Percentiles rank a stretch among this genome's conserved stretches.
Evolutionary conservation across 1,140 invertebrate species (phyloP).

Genomic region (Belonocnema kinseyi): DNA sequence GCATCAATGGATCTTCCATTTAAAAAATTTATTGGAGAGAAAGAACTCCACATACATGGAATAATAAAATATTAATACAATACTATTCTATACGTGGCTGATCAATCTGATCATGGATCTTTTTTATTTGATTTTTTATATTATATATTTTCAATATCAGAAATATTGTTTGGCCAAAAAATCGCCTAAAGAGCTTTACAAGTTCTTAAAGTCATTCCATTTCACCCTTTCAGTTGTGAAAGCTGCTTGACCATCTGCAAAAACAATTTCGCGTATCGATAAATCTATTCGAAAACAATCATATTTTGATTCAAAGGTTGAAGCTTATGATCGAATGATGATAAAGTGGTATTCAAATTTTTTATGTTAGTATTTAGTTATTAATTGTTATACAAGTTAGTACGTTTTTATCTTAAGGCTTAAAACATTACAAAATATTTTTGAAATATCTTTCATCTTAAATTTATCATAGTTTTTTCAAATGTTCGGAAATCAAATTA

Average conservation of each 20-base stretch:
- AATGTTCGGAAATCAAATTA: too few relatives aligned
- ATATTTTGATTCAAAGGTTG: background rate
- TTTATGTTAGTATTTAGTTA: too few relatives aligned
- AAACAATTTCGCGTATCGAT: slow-evolving; percentile 20
- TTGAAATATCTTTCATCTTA: too few relatives aligned
- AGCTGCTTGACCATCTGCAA: slow-evolving; percentile 20
- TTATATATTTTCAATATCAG: background rate
- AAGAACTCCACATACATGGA: background rate
- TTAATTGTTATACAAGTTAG: too few relatives aligned
- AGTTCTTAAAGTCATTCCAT: slow-evolving; percentile 6
- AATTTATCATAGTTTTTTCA: too few relatives aligned
- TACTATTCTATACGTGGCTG: background rate
- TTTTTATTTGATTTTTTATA: background rate
- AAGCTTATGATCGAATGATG: background rate
- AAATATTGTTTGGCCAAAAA: background rate
- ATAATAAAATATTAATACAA: slow-evolving; percentile 4
- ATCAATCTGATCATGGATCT: too few relatives aligned
- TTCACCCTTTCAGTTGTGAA: slow-evolving; percentile 4
- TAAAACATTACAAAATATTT: too few relatives aligned
- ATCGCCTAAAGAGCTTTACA: slow-evolving; percentile 18
- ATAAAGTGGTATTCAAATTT: background rate
- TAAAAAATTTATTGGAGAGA: background rate
- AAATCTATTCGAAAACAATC: background rate
- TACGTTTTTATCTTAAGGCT: too few relatives aligned
- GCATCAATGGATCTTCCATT: background rate